Evolutionary conservation across 2,888 invertebrate genomes (phyloP).

Genomic region (Ptilodon capucinus): DNA sequence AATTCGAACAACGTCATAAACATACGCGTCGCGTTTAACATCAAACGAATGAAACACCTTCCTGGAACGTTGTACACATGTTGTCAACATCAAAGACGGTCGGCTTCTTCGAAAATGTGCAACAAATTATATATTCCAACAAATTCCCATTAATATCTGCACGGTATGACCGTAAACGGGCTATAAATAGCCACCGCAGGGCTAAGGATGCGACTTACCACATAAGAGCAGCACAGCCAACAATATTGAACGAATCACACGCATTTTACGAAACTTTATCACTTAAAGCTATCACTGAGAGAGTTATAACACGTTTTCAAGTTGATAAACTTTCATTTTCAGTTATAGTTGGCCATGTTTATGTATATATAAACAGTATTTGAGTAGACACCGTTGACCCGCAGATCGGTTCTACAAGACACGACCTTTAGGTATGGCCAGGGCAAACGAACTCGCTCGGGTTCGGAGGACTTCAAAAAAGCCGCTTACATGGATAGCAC

Average conservation of each 20-base stretch:
- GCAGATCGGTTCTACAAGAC: constrained; percentile 44
- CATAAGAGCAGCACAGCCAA: constrained; percentile 61
- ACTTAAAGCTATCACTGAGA: constrained; percentile 43
- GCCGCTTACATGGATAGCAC: constrained; percentile 59
- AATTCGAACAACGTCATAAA: constrained; percentile 31
- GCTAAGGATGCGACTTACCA: constrained; percentile 73
- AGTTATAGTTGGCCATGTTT: constrained; percentile 49
- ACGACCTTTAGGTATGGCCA: constrained; percentile 4
- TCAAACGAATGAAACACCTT: constrained; percentile 36
- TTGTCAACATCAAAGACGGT: constrained; percentile 45
- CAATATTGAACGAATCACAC: constrained; percentile 54
- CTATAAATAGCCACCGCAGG: constrained; percentile 69
- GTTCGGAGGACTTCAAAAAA: constrained; percentile 49
- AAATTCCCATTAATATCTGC: constrained; percentile 68
- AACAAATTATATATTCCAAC: constrained; percentile 49
- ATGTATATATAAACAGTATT: constrained; percentile 42
- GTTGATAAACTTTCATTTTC: constrained; percentile 40
- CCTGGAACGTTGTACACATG: constrained; percentile 30
- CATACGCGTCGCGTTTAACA: constrained; percentile 39
- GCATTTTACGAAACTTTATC: constrained; percentile 63
- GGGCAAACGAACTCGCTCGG: constrained; percentile 24
- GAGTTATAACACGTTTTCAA: constrained; percentile 25
- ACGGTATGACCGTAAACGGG: constrained; percentile 63
- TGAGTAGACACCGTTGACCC: constrained; percentile 33
- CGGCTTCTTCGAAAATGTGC: constrained; percentile 36